Percentiles rank a stretch among this genome's conserved stretches.
Evolutionary conservation across 2,888 invertebrate species (phyloP).

Genomic region (Dynastes maya): DNA sequence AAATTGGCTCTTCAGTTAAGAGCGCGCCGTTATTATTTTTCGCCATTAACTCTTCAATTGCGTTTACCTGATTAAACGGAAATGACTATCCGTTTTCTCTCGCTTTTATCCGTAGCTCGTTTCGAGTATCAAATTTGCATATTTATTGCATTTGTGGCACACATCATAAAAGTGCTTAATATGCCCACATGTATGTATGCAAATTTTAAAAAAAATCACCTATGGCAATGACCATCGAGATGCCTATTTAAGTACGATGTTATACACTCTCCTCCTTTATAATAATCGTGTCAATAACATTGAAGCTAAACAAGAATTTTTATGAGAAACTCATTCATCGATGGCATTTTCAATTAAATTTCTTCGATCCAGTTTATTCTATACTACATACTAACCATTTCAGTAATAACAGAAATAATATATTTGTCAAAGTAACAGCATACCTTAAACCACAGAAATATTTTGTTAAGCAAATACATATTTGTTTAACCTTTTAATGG

Average conservation of each 20-base stretch:
- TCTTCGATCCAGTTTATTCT: no score
- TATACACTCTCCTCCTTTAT: neutral
- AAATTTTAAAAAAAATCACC: neutral
- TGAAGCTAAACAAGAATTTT: neutral
- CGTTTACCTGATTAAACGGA: conserved; percentile 29
- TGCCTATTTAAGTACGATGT: neutral
- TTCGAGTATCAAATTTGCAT: conserved; percentile 26
- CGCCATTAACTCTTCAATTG: conserved; percentile 17
- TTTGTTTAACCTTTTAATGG: no score
- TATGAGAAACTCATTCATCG: neutral
- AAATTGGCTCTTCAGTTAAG: neutral
- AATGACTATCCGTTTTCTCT: conserved; percentile 24
- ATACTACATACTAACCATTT: no score
- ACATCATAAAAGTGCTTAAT: conserved; percentile 12
- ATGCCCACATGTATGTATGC: neutral
- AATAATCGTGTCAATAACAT: neutral
- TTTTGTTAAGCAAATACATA: no score
- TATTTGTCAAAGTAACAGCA: no score
- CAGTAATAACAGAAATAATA: no score
- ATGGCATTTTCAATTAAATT: no score
- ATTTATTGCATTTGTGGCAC: conserved; percentile 26
- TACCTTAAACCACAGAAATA: no score
- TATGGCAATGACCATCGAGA: neutral
- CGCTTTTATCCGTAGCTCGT: conserved; percentile 22
- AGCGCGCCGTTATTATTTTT: conserved; percentile 18